Evolutionary conservation across 2,888 invertebrate genomes (phyloP), one percentile per base, ranked within the genome.

Genomic region (Melanostoma mellinum): DNA sequence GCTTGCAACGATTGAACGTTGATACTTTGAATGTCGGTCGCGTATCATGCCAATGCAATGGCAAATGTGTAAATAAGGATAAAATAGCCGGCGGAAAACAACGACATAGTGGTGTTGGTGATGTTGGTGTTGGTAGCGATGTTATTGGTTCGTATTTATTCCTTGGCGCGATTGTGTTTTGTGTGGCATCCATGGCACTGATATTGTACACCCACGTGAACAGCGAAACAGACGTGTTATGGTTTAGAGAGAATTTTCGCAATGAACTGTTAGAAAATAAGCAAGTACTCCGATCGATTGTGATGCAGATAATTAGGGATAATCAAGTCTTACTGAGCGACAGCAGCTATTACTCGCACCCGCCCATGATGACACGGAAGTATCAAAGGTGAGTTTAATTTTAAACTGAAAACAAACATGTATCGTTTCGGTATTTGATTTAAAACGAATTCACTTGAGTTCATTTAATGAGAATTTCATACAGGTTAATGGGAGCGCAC

Each of bases 11-110:
- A 69, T 79, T 84, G 74, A 75, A 79, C 71, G 74, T 79, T 52
- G 75, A 79, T 61, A 55, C 55, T 71, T 79, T 79, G 74, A 84
- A 84, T 84, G 79, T 69, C 50, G 74, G 84, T 74, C 75, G 78
- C 55, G 79, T 84, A 30, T 75, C 74, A 46, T 84, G 79, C 71
- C 84, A 71, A 61, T 84, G 84, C 79, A 79, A 79, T 67, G 67
- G 60, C 44, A 74, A 84, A 67, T 84, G 84, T 79, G 75, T 84
- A 84, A 84, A 84, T 79, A 84, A 84, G 56, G 84, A 79, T 79
- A 79, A 75, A 84, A 68, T 58, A 63, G 42, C 58, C 63, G 36
- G 44, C 35, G 71, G 32, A 40, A 36, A 63, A 50, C 35, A 40
- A 35, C 55, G 33, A 35, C 50, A 9, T 58, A n/a, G 20, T 10